Base-by-base conservation (phyloP, 2,113 vertebrate species). In the Pseudolaguvia tuberculata region DNA sequence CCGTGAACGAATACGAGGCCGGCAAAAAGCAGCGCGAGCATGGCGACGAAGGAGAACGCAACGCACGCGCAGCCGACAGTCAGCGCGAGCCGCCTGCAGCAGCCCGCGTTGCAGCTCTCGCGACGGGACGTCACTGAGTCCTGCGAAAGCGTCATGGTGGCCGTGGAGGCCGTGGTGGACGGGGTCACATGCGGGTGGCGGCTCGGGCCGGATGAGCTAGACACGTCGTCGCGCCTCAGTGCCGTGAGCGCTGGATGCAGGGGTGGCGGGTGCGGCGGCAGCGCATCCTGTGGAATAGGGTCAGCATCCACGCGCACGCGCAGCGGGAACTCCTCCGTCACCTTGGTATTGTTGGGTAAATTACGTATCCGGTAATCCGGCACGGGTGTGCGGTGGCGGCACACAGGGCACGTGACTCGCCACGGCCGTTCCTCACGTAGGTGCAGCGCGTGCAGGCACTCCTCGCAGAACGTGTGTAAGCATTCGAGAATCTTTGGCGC, bases 391-490 rank as follows among this genome's bases (percentile, higher is more conserved):
- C 92, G 89, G 91, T 96, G 94, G 82, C 94, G 93, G 81, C 95
- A 96, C 53, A 96, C 88, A 0, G 94, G 94, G 85, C 94, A 97
- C 83, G 91, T 91, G 88, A 97, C 85, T 77, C 87, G 88, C 89
- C 87, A 92, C 68, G 88, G 91, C 58, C 90, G 83, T 83, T 90
- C 88, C 85, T 92, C 83, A 72, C 92, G 85, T 85, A 93, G 90
- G 84, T 94, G 94, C 69, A 95, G 90, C 82, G 93, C 94, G 88
- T 89, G 90, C 83, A 97, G 87, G 78, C 95, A 96, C 91, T 95
- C 93, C 89, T 94, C 93, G 86, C 95, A 97, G 70, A 97, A 97
- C 78, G 94, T 97, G 93, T 96, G 95, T 87, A 97, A 85, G 83
- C 95, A 97, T 81, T 94, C 94, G 55, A 97, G 85, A 78, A 96